Evolutionary conservation across 2,797 vertebrate species (phyloP), one percentile per base, ranked within the genome.

Genomic region (Rhabdophis nuchalis): DNA sequence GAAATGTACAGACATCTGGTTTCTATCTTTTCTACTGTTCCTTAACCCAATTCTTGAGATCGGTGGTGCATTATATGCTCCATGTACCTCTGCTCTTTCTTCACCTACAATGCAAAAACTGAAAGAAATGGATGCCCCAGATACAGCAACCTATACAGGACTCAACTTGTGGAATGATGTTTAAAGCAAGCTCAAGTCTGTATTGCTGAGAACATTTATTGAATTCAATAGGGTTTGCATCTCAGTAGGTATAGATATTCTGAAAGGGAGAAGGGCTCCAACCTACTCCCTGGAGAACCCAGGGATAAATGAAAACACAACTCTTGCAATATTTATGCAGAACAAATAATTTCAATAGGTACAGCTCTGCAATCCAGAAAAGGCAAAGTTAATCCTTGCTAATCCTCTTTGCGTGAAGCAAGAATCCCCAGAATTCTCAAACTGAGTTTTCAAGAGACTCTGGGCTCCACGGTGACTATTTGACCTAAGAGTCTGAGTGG

Each of bases 31-130:
- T 89, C 90, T 93, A 92, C 0, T 92, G 86, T 94, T 93, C 61
- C 27, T 85, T 50, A 91, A 64, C n/a, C 72, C 14, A 1, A 18
- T 89, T 88, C 61, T 27, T 8, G 1, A 86, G 92, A 90, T 87
- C 57, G 60, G 85, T 87, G 58, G 85, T 68, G 89, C 23, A 92
- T 93, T 77, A 93, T 86, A 90, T 94, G 87, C 89, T 93, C 57
- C 87, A 92, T 92, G 91, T 90, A 95, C 87, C 54, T 92, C 58
- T 89, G 58, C 9, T 93, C 89, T 93, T 93, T 91, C 64, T 89
- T 85, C 52, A 56, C 56, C 90, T 72, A n/a, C 56, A 90, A 32
- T n/a, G 9, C 10, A 16, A 92, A 57, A 85, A 32, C 68, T 13
- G 61, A 89, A 20, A 85, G 23, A 86, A n/a, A 91, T 27, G 57